phyloP scores from a whole-genome alignment of 1,140 invertebrate genomes.

The Halictus rubicundus region DNA sequence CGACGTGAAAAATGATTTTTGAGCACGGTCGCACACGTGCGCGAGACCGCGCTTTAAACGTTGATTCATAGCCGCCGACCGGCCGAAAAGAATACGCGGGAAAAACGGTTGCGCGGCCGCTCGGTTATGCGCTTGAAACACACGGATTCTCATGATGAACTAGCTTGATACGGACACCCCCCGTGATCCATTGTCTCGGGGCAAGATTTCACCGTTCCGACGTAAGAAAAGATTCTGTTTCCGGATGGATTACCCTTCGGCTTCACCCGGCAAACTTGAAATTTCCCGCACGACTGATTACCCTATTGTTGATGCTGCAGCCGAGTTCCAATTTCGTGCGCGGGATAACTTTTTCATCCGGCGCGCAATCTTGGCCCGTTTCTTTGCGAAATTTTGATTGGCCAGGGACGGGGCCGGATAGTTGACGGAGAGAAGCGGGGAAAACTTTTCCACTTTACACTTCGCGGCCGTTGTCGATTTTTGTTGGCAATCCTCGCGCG shows the following conservation, averaged over 20 bases:
- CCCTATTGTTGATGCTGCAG: not conserved
- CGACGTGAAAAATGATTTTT: conserved; percentile 73
- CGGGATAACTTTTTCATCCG: conserved; percentile 4
- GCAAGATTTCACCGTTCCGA: no score
- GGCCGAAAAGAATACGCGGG: not conserved
- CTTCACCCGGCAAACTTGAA: not conserved
- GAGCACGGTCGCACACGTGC: conserved; percentile 57
- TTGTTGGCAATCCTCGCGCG: not conserved
- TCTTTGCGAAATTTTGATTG: conserved; percentile 17
- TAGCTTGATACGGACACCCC: no score
- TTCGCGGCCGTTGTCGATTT: conserved; percentile 1
- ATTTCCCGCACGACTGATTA: conserved; percentile 17
- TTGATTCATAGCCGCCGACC: conserved; percentile 67
- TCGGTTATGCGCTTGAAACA: no score
- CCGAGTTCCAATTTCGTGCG: not conserved
- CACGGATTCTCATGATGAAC: no score
- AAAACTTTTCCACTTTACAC: conserved; percentile 18
- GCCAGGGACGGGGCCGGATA: conserved; percentile 2
- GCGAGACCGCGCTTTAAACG: conserved; percentile 60
- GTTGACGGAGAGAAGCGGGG: not conserved
- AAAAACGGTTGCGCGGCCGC: not conserved
- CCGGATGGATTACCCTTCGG: no score
- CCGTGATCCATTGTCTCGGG: no score
- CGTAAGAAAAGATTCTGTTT: no score
- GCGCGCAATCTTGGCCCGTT: conserved; percentile 6